These are phyloP conservation scores for Danio tinwini DNA, from an alignment of 2,797 vertebrate genomes.

Conservation along the genomic window DNA sequence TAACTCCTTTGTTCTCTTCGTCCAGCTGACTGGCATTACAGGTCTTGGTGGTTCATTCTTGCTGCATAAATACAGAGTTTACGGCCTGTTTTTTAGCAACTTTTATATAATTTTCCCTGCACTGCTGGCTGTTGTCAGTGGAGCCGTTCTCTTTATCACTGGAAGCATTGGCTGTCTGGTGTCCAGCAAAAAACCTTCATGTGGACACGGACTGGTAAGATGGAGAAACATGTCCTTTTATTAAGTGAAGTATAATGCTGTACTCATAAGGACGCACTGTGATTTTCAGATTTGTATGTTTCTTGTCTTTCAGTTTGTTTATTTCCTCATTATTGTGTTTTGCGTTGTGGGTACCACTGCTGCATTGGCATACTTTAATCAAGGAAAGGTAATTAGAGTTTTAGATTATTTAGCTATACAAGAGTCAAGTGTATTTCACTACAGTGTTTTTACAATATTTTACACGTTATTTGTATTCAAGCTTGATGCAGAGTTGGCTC, in stretches of 20 bases:
- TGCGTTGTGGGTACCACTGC: slow-evolving; percentile 66
- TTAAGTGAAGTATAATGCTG: neutral
- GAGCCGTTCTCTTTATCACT: slow-evolving; percentile 7
- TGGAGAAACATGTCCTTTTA: neutral
- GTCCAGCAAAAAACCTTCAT: slow-evolving; percentile 21
- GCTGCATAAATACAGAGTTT: slow-evolving; percentile 23
- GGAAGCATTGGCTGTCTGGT: slow-evolving; percentile 14
- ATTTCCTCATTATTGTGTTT: slow-evolving; percentile 68
- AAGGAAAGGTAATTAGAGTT: slow-evolving; percentile 58
- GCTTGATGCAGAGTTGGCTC: slow-evolving; percentile 66
- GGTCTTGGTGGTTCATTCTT: slow-evolving; percentile 15
- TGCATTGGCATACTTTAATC: slow-evolving; percentile 64
- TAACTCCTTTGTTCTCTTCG: neutral
- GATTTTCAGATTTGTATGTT: neutral
- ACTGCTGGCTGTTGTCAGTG: slow-evolving; percentile 5
- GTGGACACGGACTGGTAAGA: slow-evolving; percentile 29
- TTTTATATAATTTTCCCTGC: slow-evolving; percentile 20
- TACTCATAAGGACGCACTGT: neutral
- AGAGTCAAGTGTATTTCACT: neutral
- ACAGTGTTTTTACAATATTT: neutral
- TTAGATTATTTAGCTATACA: neutral
- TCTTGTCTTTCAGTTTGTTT: slow-evolving; percentile 69
- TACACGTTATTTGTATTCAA: slow-evolving; percentile 42
- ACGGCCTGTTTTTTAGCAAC: slow-evolving; percentile 9
- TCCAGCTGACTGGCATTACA: slow-evolving; percentile 19